Evolutionary conservation across 2,113 vertebrate genomes (phyloP).

Genomic region (Pholis gunnellus): DNA sequence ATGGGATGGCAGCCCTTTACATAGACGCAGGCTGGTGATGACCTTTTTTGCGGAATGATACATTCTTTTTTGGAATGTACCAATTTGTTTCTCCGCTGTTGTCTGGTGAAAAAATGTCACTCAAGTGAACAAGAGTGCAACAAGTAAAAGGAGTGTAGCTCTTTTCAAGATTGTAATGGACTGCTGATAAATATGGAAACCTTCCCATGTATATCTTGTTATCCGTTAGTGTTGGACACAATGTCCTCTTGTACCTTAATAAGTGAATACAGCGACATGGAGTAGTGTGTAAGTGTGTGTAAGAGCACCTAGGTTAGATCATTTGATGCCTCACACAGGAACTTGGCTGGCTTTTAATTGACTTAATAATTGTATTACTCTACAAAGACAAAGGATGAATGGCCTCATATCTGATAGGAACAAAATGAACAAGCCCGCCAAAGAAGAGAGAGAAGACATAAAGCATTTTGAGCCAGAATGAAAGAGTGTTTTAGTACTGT

Average conservation of each 20-base stretch:
- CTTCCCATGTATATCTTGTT: constrained; percentile 10
- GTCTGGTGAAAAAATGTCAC: background rate
- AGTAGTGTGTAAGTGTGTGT: constrained; percentile 39
- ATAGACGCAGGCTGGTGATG: constrained; percentile 17
- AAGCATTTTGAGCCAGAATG: constrained; percentile 41
- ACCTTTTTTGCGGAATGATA: constrained; percentile 52
- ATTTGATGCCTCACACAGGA: constrained; percentile 52
- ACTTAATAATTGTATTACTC: constrained; percentile 77
- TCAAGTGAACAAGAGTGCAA: constrained; percentile 2
- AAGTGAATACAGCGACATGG: constrained; percentile 30
- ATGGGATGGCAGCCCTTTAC: constrained; percentile 37
- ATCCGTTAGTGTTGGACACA: constrained; percentile 42
- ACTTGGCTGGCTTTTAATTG: constrained; percentile 74
- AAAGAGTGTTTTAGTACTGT: constrained; percentile 28
- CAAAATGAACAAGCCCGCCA: constrained; percentile 67
- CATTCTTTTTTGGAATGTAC: background rate
- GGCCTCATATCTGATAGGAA: constrained; percentile 71
- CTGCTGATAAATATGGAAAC: constrained; percentile 2
- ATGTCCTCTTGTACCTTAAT: constrained; percentile 34
- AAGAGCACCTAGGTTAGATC: constrained; percentile 40
- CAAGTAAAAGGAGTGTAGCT: background rate
- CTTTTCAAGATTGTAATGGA: background rate
- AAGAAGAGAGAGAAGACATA: constrained; percentile 53
- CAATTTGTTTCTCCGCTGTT: constrained; percentile 4
- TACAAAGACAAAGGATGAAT: constrained; percentile 78